These are phyloP conservation scores for Eciton burchellii DNA, from an alignment of 1,140 invertebrate species.

Conservation along the genomic window DNA sequence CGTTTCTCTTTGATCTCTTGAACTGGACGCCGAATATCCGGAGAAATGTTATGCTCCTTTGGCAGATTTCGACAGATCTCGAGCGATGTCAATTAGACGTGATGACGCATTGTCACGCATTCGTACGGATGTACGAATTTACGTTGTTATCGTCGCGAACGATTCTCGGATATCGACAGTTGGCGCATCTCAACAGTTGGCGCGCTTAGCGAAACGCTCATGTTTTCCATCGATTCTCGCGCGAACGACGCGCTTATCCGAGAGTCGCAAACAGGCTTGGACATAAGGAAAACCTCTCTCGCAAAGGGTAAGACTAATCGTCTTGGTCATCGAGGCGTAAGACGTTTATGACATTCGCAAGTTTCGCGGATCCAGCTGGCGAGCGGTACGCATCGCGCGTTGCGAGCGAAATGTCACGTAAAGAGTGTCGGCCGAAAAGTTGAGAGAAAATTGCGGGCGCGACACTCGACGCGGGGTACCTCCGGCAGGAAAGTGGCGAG, in stretches of 20 bases:
- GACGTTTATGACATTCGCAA: conserved; percentile 2
- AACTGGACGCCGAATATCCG: conserved; percentile 14
- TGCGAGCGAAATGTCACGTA: conserved; percentile 51
- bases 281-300: not conserved
- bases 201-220: too few relatives aligned
- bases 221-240: not conserved
- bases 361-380: conserved; percentile 10
- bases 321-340: conserved; percentile 6
- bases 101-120: too few relatives aligned
- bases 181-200: too few relatives aligned
- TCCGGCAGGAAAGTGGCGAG: conserved; percentile 38
- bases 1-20: not conserved
- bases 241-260: not conserved
- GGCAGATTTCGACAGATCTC: too few relatives aligned
- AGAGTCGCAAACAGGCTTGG: not conserved
- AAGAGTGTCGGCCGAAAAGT: conserved; percentile 49
- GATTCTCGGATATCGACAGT: too few relatives aligned
- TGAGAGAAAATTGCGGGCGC: conserved; percentile 58
- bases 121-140: too few relatives aligned
- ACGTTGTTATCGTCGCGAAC: too few relatives aligned
- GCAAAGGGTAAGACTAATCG: conserved; percentile 32
- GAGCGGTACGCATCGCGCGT: not conserved
- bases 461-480: not conserved
- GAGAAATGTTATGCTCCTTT: not conserved
- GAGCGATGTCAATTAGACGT: too few relatives aligned